A percentile compares a stretch with the other conserved stretches of the same genome.
Evolutionary conservation across 2,888 invertebrate species (phyloP).

Genomic region (Heliothis peltigera): DNA sequence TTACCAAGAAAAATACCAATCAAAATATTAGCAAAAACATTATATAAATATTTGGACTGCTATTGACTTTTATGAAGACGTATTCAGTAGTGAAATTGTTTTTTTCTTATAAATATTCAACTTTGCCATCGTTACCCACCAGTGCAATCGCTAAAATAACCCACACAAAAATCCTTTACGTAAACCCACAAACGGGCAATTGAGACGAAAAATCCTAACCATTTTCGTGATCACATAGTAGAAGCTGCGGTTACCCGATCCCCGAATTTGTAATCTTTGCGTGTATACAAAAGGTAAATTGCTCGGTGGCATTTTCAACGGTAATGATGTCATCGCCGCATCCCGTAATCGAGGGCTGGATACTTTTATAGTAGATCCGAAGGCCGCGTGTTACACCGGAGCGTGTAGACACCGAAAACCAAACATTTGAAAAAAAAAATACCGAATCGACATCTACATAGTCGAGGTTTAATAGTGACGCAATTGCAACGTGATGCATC

Average conservation of each 20-base stretch:
- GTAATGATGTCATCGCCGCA: conserved; percentile 83
- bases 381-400: conserved; percentile 57
- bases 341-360: conserved; percentile 75
- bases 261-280: conserved; percentile 79
- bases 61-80: too few species aligned
- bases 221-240: conserved; percentile 56
- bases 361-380: conserved; percentile 70
- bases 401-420: conserved; percentile 12
- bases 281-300: conserved; percentile 81
- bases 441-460: too few species aligned
- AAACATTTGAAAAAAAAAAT: too few species aligned
- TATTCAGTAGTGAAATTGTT: too few species aligned
- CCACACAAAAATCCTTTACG: conserved; percentile 22
- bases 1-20: too few species aligned
- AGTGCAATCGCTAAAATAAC: conserved; percentile 9
- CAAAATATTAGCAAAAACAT: too few species aligned
- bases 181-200: conserved; percentile 38
- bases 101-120: too few species aligned
- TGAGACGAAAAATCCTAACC: conserved; percentile 45
- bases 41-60: too few species aligned
- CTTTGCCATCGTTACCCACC: background rate
- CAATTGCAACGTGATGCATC: too few species aligned
- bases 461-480: too few species aligned
- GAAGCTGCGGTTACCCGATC: conserved; percentile 56
- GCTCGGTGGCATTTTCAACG: conserved; percentile 79